These are phyloP conservation scores for Thunnus albacares DNA, from an alignment of 2,797 vertebrate species.

Conservation along the genomic window DNA sequence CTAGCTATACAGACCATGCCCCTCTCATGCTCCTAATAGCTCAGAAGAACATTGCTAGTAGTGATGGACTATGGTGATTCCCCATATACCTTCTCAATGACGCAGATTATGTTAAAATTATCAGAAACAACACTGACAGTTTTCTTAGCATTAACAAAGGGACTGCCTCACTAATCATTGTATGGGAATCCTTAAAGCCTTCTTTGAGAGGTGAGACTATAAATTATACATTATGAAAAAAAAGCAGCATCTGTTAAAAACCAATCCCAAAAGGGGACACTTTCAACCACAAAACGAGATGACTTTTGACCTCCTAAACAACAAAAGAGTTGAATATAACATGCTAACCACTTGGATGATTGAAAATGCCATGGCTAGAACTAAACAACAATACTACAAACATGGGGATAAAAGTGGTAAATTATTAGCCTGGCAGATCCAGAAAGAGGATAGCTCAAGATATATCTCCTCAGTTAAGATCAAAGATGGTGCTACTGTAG, in stretches of 20 bases:
- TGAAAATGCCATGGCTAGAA: constrained; percentile 4
- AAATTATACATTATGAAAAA: background rate
- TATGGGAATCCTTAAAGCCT: background rate
- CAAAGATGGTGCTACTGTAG: background rate
- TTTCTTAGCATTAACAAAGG: background rate
- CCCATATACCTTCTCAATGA: background rate
- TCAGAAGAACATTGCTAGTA: background rate
- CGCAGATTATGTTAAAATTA: background rate
- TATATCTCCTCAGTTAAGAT: background rate
- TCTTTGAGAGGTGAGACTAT: background rate
- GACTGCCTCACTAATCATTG: background rate
- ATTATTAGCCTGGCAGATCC: background rate
- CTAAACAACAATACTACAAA: background rate
- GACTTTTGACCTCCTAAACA: background rate
- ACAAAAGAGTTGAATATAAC: background rate
- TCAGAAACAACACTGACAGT: background rate
- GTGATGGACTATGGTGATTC: background rate
- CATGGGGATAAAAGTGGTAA: constrained; percentile 1
- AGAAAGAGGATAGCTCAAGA: background rate
- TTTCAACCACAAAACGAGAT: background rate
- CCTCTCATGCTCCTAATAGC: too few relatives aligned
- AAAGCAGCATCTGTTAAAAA: background rate
- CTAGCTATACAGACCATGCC: too few relatives aligned
- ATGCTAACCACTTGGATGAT: background rate
- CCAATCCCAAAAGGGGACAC: background rate